Conservation (phyloP, 2,113 vertebrate genomes). For the Cinclus cinclus region DNA sequence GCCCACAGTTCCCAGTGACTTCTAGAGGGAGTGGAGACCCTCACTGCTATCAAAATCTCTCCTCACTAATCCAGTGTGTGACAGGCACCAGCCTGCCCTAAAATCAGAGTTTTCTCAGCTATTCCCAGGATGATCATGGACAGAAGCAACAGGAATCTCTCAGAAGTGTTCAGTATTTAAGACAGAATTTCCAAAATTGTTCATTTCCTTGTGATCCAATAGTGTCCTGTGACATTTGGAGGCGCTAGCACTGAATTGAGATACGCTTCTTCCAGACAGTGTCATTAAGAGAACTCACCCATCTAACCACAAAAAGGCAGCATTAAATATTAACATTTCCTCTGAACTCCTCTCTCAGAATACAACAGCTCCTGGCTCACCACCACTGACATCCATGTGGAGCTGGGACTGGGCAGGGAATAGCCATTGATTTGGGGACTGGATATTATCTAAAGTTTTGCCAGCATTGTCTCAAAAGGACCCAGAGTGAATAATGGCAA, state of each 20-base stretch:
- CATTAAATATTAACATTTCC: slow-evolving; percentile 55
- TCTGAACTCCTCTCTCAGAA: neutral
- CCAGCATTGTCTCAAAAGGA: neutral
- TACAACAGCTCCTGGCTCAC: neutral
- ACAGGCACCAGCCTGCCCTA: neutral
- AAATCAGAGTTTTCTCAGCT: neutral
- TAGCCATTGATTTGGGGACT: neutral
- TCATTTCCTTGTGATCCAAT: neutral
- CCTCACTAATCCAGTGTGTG: neutral
- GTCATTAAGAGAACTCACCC: neutral
- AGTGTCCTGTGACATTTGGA: neutral
- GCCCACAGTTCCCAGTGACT: neutral
- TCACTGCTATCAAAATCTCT: neutral
- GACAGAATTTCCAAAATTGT: neutral
- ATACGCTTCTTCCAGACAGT: neutral
- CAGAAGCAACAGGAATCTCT: neutral
- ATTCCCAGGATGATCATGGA: neutral
- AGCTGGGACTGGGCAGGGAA: neutral
- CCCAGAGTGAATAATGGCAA: neutral
- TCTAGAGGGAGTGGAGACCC: neutral
- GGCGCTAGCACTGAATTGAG: neutral
- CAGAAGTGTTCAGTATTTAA: neutral
- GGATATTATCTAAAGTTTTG: neutral
- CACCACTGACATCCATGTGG: neutral
- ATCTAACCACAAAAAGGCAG: neutral